A percentile compares a stretch with the other conserved stretches of the same genome.
Evolutionary conservation across 2,888 invertebrate genomes (phyloP).

Genomic region (Acleris cristana): DNA sequence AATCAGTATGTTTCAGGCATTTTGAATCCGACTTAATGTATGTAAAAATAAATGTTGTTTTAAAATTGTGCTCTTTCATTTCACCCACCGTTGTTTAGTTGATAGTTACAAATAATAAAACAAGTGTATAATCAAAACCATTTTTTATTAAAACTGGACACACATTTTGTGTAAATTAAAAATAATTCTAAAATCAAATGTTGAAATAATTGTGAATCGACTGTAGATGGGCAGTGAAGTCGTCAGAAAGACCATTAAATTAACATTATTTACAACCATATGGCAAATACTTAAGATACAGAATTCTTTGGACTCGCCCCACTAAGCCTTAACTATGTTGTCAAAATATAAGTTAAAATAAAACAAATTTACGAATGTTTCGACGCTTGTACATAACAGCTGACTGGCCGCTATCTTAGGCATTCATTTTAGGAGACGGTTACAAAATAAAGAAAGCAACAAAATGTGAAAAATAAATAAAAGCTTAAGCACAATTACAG

Average conservation of each 20-base stretch:
- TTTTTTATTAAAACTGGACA: constrained; percentile 58
- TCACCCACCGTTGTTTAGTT: constrained; percentile 29
- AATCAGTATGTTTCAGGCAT: constrained; percentile 83
- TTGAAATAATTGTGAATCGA: constrained; percentile 25
- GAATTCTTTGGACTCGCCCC: constrained; percentile 68
- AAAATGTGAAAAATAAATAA: constrained; percentile 1
- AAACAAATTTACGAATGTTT: not conserved
- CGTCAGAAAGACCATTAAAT: constrained; percentile 46
- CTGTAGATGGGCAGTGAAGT: constrained; percentile 5
- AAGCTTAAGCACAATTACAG: not conserved
- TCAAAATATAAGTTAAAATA: not conserved
- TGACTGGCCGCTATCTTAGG: too few species aligned
- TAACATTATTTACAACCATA: constrained; percentile 66
- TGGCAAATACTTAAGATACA: constrained; percentile 66
- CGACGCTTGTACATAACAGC: too few species aligned
- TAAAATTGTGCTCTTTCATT: constrained; percentile 78
- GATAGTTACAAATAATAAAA: constrained; percentile 40
- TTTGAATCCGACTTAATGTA: constrained; percentile 84
- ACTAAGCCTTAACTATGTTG: not conserved
- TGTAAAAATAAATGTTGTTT: constrained; percentile 85
- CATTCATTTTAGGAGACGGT: not conserved
- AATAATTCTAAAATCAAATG: constrained; percentile 43
- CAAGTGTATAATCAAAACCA: constrained; percentile 46
- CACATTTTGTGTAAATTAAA: constrained; percentile 51
- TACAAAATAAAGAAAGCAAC: not conserved